phyloP scores from a whole-genome alignment of 2,888 invertebrate species.

The Drosophila dives region DNA sequence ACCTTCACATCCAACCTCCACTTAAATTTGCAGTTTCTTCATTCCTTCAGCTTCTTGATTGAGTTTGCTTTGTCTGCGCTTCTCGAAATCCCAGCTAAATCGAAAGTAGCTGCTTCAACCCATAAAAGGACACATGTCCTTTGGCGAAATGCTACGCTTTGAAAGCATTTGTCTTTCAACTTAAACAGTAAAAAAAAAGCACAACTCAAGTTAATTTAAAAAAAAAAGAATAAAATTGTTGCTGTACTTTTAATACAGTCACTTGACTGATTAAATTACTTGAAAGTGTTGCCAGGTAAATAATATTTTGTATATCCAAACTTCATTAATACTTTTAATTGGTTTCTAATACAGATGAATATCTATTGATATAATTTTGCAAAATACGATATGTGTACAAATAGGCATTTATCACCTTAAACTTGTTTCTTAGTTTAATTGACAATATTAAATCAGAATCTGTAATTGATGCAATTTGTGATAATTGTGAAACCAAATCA shows the following conservation, averaged over 20 bases:
- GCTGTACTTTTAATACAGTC: conserved; percentile 30
- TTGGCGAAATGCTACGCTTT: conserved; percentile 68
- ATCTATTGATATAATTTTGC: background rate
- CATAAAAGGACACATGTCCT: conserved; percentile 73
- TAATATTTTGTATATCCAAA: background rate
- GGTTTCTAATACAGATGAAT: background rate
- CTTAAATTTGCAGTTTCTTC: conserved; percentile 7
- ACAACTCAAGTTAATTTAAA: conserved; percentile 61
- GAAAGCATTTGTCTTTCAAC: conserved; percentile 73
- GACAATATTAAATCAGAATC: background rate
- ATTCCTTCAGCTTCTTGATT: conserved; percentile 39
- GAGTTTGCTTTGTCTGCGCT: conserved; percentile 48
- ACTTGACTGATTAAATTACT: conserved; percentile 41
- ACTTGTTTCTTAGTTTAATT: background rate
- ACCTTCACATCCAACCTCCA: background rate
- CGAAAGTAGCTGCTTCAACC: conserved; percentile 60
- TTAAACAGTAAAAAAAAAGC: conserved; percentile 16
- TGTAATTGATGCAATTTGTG: background rate
- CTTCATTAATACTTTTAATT: background rate
- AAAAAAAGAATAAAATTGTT: conserved; percentile 23
- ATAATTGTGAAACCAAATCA: background rate
- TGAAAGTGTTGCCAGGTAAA: background rate
- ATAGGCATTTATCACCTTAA: background rate
- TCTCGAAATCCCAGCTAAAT: conserved; percentile 51
- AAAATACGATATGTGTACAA: background rate